Percentiles rank a stretch among this genome's conserved stretches.
phyloP scores from a whole-genome alignment of 2,797 vertebrate genomes.

The Jordanella pulchra region DNA sequence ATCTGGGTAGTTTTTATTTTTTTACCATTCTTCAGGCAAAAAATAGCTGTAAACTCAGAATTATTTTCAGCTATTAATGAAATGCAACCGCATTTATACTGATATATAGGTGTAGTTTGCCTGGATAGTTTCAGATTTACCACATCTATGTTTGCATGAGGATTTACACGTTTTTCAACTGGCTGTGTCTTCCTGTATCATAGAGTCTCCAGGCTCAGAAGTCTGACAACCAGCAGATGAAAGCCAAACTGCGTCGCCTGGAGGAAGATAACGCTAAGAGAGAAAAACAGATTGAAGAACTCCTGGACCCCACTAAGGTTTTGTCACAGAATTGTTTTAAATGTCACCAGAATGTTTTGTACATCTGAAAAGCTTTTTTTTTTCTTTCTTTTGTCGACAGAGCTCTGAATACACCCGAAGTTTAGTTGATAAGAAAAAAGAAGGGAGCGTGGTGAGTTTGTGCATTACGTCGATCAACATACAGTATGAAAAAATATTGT shows the following conservation, averaged over 20 bases:
- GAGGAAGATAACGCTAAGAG: constrained; percentile 89
- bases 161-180: not conserved
- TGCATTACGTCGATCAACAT: not conserved
- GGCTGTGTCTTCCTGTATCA: constrained; percentile 9
- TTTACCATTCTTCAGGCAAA: not conserved
- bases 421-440: constrained; percentile 84
- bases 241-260: constrained; percentile 87
- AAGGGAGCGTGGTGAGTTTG: constrained; percentile 85
- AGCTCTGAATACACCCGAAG: constrained; percentile 82
- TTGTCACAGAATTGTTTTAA: accelerated
- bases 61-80: not conserved
- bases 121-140: not conserved
- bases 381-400: constrained; percentile 63
- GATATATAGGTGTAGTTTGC: not conserved
- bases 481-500: not conserved
- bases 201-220: constrained; percentile 85
- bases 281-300: constrained; percentile 90
- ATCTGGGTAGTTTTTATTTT: not conserved
- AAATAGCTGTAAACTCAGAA: not conserved
- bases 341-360: not conserved
- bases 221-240: constrained; percentile 84
- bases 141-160: not conserved
- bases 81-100: not conserved
- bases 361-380: accelerated
- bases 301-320: constrained; percentile 87